phyloP scores from a whole-genome alignment of 2,113 vertebrate species.

The Bos taurus region ARS-UCD2.0 NC_037335.1:27600501-27601000 shows the following conservation, averaged over 20 bases:
- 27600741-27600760: neutral
- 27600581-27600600: neutral
- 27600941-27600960: neutral
- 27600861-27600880: neutral
- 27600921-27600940: neutral
- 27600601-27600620: neutral
- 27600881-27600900: neutral
- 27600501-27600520: neutral
- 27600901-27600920: neutral
- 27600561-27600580: neutral
- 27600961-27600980: neutral
- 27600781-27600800: neutral
- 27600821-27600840: neutral
- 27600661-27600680: neutral
- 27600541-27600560: neutral
- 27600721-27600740: neutral
- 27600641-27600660: neutral
- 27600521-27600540: neutral
- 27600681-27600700: neutral
- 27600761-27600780: neutral
- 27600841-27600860: neutral
- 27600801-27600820: neutral
- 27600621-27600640: neutral
- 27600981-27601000: neutral
- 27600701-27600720: neutral